phyloP scores from a whole-genome alignment of 2,888 invertebrate species.

The Oxyscelio sp. region DNA sequence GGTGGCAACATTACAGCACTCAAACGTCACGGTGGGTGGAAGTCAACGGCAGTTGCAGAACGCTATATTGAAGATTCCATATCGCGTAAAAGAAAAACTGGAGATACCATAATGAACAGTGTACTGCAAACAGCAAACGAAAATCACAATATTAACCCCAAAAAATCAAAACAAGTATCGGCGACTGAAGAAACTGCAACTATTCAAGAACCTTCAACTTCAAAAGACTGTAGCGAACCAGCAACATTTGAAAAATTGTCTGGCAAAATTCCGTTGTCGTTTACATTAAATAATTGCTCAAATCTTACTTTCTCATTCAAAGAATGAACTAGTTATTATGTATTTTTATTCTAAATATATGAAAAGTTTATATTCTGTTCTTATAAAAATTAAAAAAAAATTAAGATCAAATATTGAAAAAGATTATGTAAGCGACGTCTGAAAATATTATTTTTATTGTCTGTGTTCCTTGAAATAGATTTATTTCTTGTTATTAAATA shows the following conservation, averaged over 20 bases:
- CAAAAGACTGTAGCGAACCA: not conserved
- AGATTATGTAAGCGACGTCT: no score
- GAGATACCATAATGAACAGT: slow-evolving; percentile 6
- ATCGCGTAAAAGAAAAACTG: slow-evolving; percentile 9
- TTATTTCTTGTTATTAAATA: no score
- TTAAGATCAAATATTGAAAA: no score
- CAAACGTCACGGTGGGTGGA: slow-evolving; percentile 11
- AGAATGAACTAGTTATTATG: no score
- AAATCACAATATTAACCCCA: not conserved
- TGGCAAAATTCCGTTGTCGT: not conserved
- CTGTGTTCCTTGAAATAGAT: no score
- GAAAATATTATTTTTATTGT: no score
- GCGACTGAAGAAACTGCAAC: not conserved
- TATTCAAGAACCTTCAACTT: not conserved
- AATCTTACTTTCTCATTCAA: no score
- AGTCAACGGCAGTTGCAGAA: slow-evolving; percentile 8
- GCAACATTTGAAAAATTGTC: not conserved
- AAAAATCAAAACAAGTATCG: not conserved
- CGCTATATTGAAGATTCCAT: slow-evolving; percentile 5
- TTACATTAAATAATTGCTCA: no score
- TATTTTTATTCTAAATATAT: no score
- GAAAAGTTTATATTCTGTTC: no score
- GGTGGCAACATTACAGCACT: slow-evolving; percentile 1
- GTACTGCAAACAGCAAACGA: not conserved
- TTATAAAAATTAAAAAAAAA: no score